phyloP scores from a whole-genome alignment of 2,797 vertebrate species.

The Glossophaga mutica region DNA sequence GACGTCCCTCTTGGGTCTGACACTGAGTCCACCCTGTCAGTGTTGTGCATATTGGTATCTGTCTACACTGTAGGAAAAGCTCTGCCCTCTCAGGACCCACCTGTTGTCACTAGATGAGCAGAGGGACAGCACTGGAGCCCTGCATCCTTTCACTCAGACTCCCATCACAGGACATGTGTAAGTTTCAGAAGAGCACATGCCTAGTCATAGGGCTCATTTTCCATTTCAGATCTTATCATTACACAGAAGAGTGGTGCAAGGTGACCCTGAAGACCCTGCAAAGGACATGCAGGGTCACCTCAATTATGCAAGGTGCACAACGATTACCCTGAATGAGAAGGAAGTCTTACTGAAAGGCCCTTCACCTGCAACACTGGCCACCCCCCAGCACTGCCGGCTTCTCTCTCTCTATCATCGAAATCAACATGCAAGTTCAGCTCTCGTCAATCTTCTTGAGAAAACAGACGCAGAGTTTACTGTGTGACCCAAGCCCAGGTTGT shows the following conservation, averaged over 20 bases:
- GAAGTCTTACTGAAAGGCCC: neutral
- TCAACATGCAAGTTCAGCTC: constrained; percentile 69
- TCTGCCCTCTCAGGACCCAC: neutral
- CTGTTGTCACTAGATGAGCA: neutral
- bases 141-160: constrained; percentile 30
- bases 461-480: constrained; percentile 65
- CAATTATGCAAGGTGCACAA: neutral
- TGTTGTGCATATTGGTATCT: neutral
- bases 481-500: neutral
- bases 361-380: neutral
- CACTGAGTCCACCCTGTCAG: rapidly evolving
- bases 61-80: neutral
- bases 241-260: neutral
- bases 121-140: neutral
- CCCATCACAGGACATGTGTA: neutral
- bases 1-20: neutral
- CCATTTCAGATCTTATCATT: neutral
- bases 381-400: neutral
- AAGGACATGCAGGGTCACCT: neutral
- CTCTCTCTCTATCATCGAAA: constrained; percentile 71
- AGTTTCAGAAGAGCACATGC: neutral
- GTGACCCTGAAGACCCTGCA: neutral
- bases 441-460: constrained; percentile 79
- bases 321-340: neutral
- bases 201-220: neutral